Conservation (phyloP, 1,140 invertebrate species). For the Prorops nasuta region DNA sequence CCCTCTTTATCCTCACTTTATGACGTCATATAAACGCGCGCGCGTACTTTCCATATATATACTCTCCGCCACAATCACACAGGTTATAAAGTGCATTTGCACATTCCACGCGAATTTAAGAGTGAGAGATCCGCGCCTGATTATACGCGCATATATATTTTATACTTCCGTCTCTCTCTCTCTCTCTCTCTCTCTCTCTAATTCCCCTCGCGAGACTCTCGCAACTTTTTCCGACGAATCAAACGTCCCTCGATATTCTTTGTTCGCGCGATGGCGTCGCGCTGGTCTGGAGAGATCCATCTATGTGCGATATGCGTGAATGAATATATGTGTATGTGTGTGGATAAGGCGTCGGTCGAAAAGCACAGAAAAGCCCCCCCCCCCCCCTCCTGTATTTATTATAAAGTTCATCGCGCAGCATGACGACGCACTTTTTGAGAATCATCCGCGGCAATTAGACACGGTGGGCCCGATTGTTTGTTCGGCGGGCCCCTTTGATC, state of each 20-base stretch:
- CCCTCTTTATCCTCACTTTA: not conserved
- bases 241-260: too few relatives aligned
- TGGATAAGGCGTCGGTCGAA: conserved; percentile 5
- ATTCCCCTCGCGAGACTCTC: not conserved
- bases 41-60: too few relatives aligned
- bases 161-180: not conserved
- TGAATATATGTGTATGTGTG: too few relatives aligned
- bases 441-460: conserved; percentile 35
- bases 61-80: too few relatives aligned
- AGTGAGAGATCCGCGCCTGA: too few relatives aligned
- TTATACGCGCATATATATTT: too few relatives aligned
- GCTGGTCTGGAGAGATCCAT: too few relatives aligned
- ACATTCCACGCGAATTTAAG: too few relatives aligned
- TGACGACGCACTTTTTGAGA: conserved; percentile 27
- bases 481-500: conserved; percentile 20
- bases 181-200: not conserved
- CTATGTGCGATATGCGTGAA: too few relatives aligned
- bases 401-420: conserved; percentile 15
- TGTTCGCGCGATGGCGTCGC: not conserved
- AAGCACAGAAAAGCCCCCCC: conserved; percentile 3
- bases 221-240: too few relatives aligned
- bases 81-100: too few relatives aligned
- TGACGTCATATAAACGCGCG: not conserved
- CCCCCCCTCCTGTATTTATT: conserved; percentile 34
- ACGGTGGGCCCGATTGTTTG: conserved; percentile 29